These are phyloP conservation scores for Drosophila punjabiensis DNA, from an alignment of 1,140 invertebrate genomes.

Conservation along the genomic window DNA sequence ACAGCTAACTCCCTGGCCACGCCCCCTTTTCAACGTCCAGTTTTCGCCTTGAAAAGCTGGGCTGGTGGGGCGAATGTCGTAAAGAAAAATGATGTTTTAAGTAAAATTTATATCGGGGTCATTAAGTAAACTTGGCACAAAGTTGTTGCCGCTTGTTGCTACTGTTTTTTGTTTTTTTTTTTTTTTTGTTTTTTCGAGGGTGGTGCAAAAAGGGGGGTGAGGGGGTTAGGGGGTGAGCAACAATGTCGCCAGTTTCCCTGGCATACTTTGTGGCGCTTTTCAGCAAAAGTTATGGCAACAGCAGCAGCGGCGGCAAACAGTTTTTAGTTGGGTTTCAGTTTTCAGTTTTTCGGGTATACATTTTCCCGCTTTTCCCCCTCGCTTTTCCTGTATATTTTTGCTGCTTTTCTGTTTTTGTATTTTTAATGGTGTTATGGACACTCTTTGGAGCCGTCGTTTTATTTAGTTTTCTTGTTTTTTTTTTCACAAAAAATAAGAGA, in stretches of 20 bases:
- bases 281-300: constrained; percentile 59
- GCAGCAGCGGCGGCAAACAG: constrained; percentile 40
- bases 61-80: constrained; percentile 58
- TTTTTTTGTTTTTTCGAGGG: background rate
- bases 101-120: constrained; percentile 83
- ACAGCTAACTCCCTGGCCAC: too few relatives aligned
- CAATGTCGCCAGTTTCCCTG: constrained; percentile 78
- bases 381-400: background rate
- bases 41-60: constrained; percentile 25
- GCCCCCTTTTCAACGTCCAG: constrained; percentile 5
- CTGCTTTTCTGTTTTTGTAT: constrained; percentile 11
- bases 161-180: constrained; percentile 28
- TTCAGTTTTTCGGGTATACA: constrained; percentile 34
- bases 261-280: constrained; percentile 76
- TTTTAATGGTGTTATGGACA: constrained; percentile 52
- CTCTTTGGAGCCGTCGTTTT: constrained; percentile 8
- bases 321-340: constrained; percentile 51
- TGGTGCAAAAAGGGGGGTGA: background rate
- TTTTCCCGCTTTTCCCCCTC: constrained; percentile 20
- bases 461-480: background rate
- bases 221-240: constrained; percentile 43
- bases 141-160: constrained; percentile 72
- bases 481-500: constrained; percentile 17
- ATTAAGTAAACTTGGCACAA: constrained; percentile 84
- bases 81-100: constrained; percentile 84